These are phyloP conservation scores for Nilaparvata lugens DNA, from an alignment of 1,140 invertebrate genomes.

Conservation along the genomic window DNA sequence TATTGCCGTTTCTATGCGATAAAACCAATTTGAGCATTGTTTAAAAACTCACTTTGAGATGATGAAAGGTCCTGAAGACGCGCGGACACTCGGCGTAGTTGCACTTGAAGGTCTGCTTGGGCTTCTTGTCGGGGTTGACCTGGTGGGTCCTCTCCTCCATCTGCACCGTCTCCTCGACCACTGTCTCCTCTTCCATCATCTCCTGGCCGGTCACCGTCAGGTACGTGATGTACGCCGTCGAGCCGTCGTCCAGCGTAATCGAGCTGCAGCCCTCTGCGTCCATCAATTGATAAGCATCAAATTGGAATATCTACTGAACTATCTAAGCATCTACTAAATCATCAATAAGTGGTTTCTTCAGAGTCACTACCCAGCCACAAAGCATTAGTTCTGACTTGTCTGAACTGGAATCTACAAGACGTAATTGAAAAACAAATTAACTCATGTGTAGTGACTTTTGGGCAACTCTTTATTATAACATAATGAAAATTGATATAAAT, in stretches of 20 bases:
- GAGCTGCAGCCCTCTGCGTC: conserved; percentile 15
- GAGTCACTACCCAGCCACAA: too few species aligned
- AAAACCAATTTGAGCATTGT: too few species aligned
- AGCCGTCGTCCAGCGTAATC: conserved; percentile 26
- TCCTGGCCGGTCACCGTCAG: conserved; percentile 17
- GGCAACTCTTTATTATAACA: too few species aligned
- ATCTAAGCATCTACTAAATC: too few species aligned
- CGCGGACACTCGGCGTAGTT: conserved; percentile 41
- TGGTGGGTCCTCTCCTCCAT: background rate
- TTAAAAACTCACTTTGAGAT: conserved; percentile 45
- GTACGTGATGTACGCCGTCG: conserved; percentile 26
- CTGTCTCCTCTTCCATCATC: background rate
- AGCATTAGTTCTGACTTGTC: too few species aligned
- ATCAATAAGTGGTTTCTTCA: too few species aligned
- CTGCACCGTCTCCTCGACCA: background rate
- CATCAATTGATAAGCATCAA: background rate
- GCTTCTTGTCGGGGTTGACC: conserved; percentile 3
- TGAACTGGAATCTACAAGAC: too few species aligned
- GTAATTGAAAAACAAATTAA: too few species aligned
- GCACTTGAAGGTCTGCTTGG: conserved; percentile 32
- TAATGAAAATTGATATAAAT: too few species aligned
- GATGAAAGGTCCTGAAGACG: conserved; percentile 45
- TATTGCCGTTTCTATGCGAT: too few species aligned
- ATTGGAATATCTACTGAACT: too few species aligned
- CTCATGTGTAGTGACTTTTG: too few species aligned